phyloP scores from a whole-genome alignment of 2,888 invertebrate species.

The Andricus quercusramuli region DNA sequence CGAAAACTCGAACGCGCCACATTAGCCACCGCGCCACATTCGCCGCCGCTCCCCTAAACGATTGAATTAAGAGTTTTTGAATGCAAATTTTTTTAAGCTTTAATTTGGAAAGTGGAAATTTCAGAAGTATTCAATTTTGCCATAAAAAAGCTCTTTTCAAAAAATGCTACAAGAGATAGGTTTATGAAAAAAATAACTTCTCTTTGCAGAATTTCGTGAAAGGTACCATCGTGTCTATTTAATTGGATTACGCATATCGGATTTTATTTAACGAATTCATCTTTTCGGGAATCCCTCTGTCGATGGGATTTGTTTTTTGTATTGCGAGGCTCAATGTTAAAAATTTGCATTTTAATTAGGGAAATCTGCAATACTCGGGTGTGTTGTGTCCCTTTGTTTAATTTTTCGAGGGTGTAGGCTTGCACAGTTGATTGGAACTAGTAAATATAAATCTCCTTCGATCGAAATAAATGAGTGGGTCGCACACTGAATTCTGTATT shows the following conservation, averaged over 20 bases:
- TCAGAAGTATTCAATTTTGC: too few relatives aligned
- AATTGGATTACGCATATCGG: conserved; percentile 7
- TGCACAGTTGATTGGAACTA: conserved; percentile 27
- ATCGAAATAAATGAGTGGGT: conserved; percentile 28
- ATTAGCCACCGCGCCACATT: too few relatives aligned
- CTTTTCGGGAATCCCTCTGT: conserved; percentile 8
- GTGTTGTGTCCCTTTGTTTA: conserved; percentile 25
- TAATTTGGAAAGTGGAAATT: too few relatives aligned
- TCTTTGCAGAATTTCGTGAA: neutral
- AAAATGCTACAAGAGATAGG: too few relatives aligned
- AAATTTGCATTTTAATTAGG: conserved; percentile 37
- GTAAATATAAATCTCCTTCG: conserved; percentile 23
- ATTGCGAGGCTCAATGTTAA: neutral
- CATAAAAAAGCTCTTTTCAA: too few relatives aligned
- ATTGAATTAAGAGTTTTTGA: too few relatives aligned
- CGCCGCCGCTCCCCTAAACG: too few relatives aligned
- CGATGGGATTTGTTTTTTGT: conserved; percentile 11
- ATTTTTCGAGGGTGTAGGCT: conserved; percentile 25
- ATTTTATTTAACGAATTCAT: conserved; percentile 12
- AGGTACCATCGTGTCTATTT: neutral
- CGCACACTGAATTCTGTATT: neutral
- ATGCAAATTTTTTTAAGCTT: too few relatives aligned
- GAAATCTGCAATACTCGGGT: conserved; percentile 7
- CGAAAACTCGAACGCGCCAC: too few relatives aligned
- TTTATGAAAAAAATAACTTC: neutral